phyloP scores from a whole-genome alignment of 2,888 invertebrate species.

The Tachina lurida region DNA sequence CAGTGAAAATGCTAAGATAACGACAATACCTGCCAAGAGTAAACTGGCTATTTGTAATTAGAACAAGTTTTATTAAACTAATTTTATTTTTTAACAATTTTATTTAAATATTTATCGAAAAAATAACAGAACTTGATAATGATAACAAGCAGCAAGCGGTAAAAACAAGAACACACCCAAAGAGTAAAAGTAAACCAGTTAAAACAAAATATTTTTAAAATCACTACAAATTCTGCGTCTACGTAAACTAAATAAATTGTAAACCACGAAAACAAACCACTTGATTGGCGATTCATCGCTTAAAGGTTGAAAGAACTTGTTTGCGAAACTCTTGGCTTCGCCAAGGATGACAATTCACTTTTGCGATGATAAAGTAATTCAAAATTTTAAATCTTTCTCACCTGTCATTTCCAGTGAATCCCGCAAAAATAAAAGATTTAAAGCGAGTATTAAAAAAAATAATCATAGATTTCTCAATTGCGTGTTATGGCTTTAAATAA shows the following conservation, averaged over 20 bases:
- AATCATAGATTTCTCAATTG: background rate
- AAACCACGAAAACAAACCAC: background rate
- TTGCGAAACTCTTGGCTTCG: background rate
- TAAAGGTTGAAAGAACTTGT: constrained; percentile 44
- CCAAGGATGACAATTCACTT: constrained; percentile 33
- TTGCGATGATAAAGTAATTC: constrained; percentile 4
- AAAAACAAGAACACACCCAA: background rate
- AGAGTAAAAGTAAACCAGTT: constrained; percentile 14
- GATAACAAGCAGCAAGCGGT: background rate
- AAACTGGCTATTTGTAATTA: too few relatives aligned
- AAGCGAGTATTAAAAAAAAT: constrained; percentile 6
- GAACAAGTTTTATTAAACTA: too few relatives aligned
- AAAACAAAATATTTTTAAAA: background rate
- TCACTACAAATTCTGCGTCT: constrained; percentile 3
- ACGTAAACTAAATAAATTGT: background rate
- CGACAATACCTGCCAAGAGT: too few relatives aligned
- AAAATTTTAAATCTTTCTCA: background rate
- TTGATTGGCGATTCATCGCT: background rate
- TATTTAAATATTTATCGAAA: constrained; percentile 3
- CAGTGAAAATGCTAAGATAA: too few relatives aligned
- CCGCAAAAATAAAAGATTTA: background rate
- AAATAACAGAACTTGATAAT: background rate
- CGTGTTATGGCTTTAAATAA: background rate
- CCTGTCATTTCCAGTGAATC: background rate
- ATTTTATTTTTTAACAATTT: background rate